These are phyloP conservation scores for Nymphalis c-album DNA, from an alignment of 2,888 invertebrate genomes.

Conservation along the genomic window DNA sequence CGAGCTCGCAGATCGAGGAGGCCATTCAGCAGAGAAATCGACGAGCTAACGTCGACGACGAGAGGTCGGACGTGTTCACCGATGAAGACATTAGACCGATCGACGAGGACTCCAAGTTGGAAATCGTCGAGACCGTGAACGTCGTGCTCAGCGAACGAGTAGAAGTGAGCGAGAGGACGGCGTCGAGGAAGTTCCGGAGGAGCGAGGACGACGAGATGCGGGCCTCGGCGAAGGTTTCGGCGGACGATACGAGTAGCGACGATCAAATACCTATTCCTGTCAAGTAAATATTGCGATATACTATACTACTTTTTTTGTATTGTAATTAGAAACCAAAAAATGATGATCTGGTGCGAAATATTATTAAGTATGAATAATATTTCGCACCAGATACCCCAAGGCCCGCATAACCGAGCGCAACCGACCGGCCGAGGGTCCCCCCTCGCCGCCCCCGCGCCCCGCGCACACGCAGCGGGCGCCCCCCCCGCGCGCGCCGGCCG, in stretches of 20 bases:
- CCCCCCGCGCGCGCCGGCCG: slow-evolving; percentile 46
- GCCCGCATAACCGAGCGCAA: slow-evolving; percentile 36
- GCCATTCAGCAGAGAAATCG: slow-evolving; percentile 58
- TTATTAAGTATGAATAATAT: too few species aligned
- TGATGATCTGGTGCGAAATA: too few species aligned
- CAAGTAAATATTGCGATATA: slow-evolving; percentile 26
- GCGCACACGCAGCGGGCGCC: neutral
- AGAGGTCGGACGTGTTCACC: slow-evolving; percentile 38
- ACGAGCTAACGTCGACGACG: slow-evolving; percentile 40
- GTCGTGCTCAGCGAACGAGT: slow-evolving; percentile 24
- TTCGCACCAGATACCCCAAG: slow-evolving; percentile 33
- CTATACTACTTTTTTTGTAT: neutral
- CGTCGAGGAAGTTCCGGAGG: slow-evolving; percentile 1
- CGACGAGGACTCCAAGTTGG: slow-evolving; percentile 45
- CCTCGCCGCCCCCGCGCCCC: slow-evolving; percentile 35
- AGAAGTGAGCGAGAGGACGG: neutral
- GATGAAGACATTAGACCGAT: slow-evolving; percentile 34
- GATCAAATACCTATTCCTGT: slow-evolving; percentile 18
- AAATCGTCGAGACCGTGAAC: slow-evolving; percentile 40
- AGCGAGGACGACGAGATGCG: slow-evolving; percentile 4
- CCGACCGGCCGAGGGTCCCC: slow-evolving; percentile 25
- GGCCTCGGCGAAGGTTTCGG: slow-evolving; percentile 9
- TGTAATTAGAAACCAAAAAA: too few species aligned
- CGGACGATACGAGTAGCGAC: slow-evolving; percentile 20
- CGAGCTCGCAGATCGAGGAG: slow-evolving; percentile 63